These are phyloP conservation scores for Trematomus bernacchii DNA, from an alignment of 2,797 vertebrate genomes.

Conservation along the genomic window DNA sequence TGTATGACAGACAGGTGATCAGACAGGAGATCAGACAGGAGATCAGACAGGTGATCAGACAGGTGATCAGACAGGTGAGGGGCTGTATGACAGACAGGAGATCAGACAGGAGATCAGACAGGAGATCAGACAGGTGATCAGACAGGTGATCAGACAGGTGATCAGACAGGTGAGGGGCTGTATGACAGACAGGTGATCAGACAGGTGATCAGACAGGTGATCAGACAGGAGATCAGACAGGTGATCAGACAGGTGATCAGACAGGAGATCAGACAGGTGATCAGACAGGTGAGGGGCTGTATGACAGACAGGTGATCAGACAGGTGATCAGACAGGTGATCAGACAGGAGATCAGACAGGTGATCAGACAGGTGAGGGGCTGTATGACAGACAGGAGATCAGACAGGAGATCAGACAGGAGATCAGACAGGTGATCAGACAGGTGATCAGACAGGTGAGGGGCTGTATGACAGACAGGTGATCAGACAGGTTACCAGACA, in stretches of 20 bases:
- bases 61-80: background rate
- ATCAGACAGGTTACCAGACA: background rate
- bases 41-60: constrained; percentile 15
- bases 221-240: constrained; percentile 2
- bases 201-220: background rate
- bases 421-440: background rate
- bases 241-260: background rate
- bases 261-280: background rate
- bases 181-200: constrained; percentile 9
- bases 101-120: background rate
- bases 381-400: constrained; percentile 15
- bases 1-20: background rate
- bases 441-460: background rate
- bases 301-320: background rate
- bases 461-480: constrained; percentile 20
- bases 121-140: background rate
- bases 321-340: constrained; percentile 16
- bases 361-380: background rate
- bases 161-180: too few species aligned
- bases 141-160: background rate
- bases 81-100: constrained; percentile 19
- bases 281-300: background rate
- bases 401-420: background rate
- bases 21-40: constrained; percentile 12
- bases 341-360: constrained; percentile 10